Evolutionary conservation across 2,113 vertebrate genomes (phyloP).

Genomic region (Chaetops frenatus): DNA sequence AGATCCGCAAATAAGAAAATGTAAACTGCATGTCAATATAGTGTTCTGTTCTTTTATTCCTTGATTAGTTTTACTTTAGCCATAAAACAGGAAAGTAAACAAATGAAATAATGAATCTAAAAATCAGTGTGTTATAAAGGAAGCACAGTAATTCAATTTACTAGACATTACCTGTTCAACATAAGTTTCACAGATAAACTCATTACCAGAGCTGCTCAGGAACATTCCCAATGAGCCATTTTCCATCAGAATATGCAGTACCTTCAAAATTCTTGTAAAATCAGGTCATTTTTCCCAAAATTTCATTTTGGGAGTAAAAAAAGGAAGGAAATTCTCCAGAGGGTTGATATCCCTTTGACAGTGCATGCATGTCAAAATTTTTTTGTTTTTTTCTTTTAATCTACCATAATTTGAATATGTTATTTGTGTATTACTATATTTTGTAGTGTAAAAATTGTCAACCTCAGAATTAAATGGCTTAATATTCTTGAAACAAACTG

Average conservation of each 20-base stretch:
- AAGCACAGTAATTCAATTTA: slow-evolving; percentile 55
- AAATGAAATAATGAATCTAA: slow-evolving; percentile 59
- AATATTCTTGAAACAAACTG: neutral
- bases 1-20: slow-evolving; percentile 33
- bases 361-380: no score
- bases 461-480: neutral
- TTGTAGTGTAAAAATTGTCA: neutral
- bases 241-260: neutral
- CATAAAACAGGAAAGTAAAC: slow-evolving; percentile 50
- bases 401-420: neutral
- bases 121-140: slow-evolving; percentile 38
- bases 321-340: neutral
- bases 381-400: no score
- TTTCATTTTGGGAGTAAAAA: neutral
- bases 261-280: neutral
- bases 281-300: neutral
- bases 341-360: neutral
- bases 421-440: neutral
- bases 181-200: slow-evolving; percentile 42
- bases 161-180: slow-evolving; percentile 32
- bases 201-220: neutral
- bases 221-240: neutral
- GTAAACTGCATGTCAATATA: slow-evolving; percentile 16
- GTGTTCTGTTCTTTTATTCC: neutral
- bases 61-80: slow-evolving; percentile 56